Percentiles rank a stretch among this genome's conserved stretches.
phyloP scores from a whole-genome alignment of 2,113 vertebrate species.

The Ondatra zibethicus region DNA sequence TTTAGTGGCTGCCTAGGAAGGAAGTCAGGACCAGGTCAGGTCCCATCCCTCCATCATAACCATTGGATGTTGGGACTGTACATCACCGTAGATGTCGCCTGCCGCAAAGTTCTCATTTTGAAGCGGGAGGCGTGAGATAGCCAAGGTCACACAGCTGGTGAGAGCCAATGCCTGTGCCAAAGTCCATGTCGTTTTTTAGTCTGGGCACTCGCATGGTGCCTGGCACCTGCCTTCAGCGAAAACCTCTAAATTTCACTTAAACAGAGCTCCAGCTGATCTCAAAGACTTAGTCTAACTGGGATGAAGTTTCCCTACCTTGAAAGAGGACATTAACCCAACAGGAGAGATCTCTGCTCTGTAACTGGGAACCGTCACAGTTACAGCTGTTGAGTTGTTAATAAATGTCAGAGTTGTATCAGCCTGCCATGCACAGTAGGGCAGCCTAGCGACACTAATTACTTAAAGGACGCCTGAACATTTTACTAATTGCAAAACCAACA shows the following conservation, averaged over 20 bases:
- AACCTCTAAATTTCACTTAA: conserved; percentile 5
- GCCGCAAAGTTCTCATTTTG: background rate
- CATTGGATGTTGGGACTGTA: background rate
- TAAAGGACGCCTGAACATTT: background rate
- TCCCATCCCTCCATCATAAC: background rate
- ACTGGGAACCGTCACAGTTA: background rate
- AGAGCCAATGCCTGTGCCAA: background rate
- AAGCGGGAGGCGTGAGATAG: background rate
- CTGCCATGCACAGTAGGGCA: background rate
- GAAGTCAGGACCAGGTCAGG: background rate
- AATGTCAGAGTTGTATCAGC: background rate
- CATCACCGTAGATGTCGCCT: background rate
- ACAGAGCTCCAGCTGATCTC: background rate
- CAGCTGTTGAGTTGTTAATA: background rate
- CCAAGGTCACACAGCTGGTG: background rate
- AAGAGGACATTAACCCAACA: background rate
- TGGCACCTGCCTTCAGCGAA: background rate
- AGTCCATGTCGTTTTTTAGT: background rate
- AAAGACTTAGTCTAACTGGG: background rate
- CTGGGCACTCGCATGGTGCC: background rate
- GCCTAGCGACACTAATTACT: background rate
- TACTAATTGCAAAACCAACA: background rate
- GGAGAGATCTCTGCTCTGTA: background rate
- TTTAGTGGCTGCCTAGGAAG: background rate
- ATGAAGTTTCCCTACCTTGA: background rate